phyloP scores from a whole-genome alignment of 2,113 vertebrate genomes.

The Ophiodon elongatus region DNA sequence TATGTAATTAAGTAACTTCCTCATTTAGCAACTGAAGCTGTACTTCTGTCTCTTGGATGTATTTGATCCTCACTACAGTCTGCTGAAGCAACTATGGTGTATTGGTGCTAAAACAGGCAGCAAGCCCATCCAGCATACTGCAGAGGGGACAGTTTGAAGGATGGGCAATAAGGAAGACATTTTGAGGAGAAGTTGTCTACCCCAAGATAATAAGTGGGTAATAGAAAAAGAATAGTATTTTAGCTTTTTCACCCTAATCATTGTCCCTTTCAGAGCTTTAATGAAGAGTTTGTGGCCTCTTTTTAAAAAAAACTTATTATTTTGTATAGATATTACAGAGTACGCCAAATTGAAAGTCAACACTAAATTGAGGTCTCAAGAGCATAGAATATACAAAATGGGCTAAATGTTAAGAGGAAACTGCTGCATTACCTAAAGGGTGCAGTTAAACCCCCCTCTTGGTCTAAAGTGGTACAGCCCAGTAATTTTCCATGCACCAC shows the following conservation, averaged over 20 bases:
- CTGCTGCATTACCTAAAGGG: constrained; percentile 39
- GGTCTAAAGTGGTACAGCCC: constrained; percentile 70
- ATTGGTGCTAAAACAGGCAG: constrained; percentile 35
- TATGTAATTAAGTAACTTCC: neutral
- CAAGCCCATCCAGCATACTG: constrained; percentile 24
- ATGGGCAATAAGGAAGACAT: constrained; percentile 10
- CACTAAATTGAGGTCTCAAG: neutral
- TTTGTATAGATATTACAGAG: neutral
- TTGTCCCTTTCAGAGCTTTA: neutral
- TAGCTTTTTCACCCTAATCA: neutral
- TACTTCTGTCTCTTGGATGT: neutral
- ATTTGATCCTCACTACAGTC: neutral
- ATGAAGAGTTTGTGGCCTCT: neutral
- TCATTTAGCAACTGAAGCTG: neutral
- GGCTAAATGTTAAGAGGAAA: constrained; percentile 16
- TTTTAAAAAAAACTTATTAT: neutral
- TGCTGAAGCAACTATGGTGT: neutral
- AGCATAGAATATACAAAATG: neutral
- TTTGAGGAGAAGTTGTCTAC: neutral
- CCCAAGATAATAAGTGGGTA: neutral
- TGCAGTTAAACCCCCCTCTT: constrained; percentile 37
- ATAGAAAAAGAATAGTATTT: neutral
- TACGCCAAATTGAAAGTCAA: neutral
- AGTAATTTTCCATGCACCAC: constrained; percentile 79
- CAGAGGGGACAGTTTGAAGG: constrained; percentile 22